Evolutionary conservation across 2,113 vertebrate species (phyloP), one percentile per base, ranked within the genome.

Genomic region (Myrmecophaga tridactyla): DNA sequence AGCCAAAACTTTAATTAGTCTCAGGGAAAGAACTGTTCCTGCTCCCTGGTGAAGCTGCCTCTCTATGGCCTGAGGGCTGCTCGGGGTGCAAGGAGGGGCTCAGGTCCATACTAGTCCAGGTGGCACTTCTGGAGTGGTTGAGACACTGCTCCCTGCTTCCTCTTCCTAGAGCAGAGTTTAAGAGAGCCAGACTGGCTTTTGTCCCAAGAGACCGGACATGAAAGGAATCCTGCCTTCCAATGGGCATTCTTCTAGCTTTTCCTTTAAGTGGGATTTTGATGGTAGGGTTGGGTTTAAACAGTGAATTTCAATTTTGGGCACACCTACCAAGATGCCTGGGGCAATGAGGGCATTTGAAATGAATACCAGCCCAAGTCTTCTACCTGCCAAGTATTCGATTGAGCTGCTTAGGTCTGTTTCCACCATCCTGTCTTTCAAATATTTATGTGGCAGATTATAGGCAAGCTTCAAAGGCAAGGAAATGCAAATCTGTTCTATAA

Each of bases 391-490:
- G 88, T 43, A 85, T 97, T 97, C 96, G 92, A 96, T 97, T 96
- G 97, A 97, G 97, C 97, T 96, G 88, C 97, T 96, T 93, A 77
- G 92, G 92, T 96, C 96, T 95, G 95, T 96, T 97, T 92, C 96
- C 86, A 94, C 96, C 92, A 96, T 96, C 96, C 96, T 96, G 96
- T 97, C 97, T 96, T 96, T 97, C 97, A 97, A 97, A 97, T 97
- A 97, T 97, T 97, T 97, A 97, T 97, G 96, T 96, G 97, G 94
- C 96, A 97, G 97, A 97, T 97, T 97, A 97, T 95, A 97, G 97
- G 96, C 97, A 95, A 96, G 95, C 97, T 97, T 97, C 97, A 97
- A 97, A 97, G 97, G 96, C 97, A 97, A 97, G 96, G 94, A 96
- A 96, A 97, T 97, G 97, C 97, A 97, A 97, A 97, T 97, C 96